Base-by-base conservation (phyloP, 2,888 invertebrate species). In the Cecidostiba fungosa region DNA sequence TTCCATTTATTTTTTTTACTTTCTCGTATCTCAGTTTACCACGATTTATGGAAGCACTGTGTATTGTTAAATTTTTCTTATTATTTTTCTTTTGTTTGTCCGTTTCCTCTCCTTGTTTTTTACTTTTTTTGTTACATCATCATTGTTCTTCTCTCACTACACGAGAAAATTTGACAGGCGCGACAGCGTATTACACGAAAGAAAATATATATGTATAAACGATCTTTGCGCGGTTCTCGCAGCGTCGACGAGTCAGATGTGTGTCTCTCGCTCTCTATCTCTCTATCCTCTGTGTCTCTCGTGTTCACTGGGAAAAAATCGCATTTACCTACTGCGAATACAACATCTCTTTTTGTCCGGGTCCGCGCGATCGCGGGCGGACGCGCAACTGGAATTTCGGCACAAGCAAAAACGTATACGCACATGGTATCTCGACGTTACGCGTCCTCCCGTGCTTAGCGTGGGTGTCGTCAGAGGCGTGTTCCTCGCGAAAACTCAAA, bases 31-130 rank as follows among this genome's bases (percentile, higher is more conserved):
- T 66, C 76, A 82, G 84, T 88, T 86, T 87, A 88, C 88, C 89
- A 88, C 89, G 84, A 88, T 87, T 88, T 90, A 43, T 43, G 90
- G 90, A 90, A 90, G 89, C 89, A 90, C 90, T 90, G 89, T 88
- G 86, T 89, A 87, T 87, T 84, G 47, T 87, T 87, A 70, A 54
- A 72, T 36, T 79, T 77, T 36, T 54, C 19, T 59, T 80, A n/a
- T 82, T 73, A n/a, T n/a, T n/a, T 76, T 47, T 36, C 79, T 2
- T 76, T 82, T 70, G 59, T 85, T 78, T 66, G n/a, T 73, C 23
- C 73, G 32, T 80, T 77, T 73, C 77, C 19, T 47, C 77, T 43
- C 19, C 77, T 78, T 62, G 39, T 43, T 16, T 36, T n/a, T 54
- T 62, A 32, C 39, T 62, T 39, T 69, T 16, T n/a, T 79, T 36